Evolutionary conservation across 2,113 vertebrate species (phyloP), one percentile per base, ranked within the genome.

Genomic region (Aramus guarauna): DNA sequence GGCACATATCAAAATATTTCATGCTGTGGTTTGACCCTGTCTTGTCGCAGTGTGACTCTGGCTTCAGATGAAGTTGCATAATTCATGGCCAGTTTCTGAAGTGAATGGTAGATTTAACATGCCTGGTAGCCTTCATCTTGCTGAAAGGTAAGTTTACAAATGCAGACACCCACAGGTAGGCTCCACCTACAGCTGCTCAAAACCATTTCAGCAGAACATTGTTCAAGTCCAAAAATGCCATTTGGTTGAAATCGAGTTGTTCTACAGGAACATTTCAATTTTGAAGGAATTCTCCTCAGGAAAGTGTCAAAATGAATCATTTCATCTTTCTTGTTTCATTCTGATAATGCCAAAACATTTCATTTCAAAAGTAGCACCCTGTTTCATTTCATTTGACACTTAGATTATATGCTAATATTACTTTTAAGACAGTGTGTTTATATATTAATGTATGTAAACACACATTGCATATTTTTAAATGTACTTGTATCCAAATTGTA

Each of bases 301-400:
- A 75, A 87, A 89, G 18, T 94, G 89, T 96, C 84, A 96, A 94
- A 96, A 94, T 77, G 11, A 95, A 88, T 97, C 0, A 92, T 80
- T 92, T 94, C 32, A 86, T 78, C 34, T 73, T 94, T 80, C 83
- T 83, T 85, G 43, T 90, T 96, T 95, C 56, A 64, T 82, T 92
- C 45, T 92, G 62, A 87, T 91, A 84, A 56, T 85, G 89, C 73
- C 91, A 96, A 95, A 94, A 91, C 39, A 85, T 72, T 96, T 94
- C 8, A 75, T 85, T 90, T 82, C 52, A 87, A 58, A 84, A 74
- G 23, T 60, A 85, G 55, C 86, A 75, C 15, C 13, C 16, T 67
- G 11, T 55, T 96, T 84, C 4, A 55, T 73, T 87, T 71, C 5
- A 64, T 77, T 78, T 91, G 89, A 67, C 77, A 87, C 67, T 67